phyloP scores from a whole-genome alignment of 2,113 vertebrate species.

The Syngnathoides biaculeatus region DNA sequence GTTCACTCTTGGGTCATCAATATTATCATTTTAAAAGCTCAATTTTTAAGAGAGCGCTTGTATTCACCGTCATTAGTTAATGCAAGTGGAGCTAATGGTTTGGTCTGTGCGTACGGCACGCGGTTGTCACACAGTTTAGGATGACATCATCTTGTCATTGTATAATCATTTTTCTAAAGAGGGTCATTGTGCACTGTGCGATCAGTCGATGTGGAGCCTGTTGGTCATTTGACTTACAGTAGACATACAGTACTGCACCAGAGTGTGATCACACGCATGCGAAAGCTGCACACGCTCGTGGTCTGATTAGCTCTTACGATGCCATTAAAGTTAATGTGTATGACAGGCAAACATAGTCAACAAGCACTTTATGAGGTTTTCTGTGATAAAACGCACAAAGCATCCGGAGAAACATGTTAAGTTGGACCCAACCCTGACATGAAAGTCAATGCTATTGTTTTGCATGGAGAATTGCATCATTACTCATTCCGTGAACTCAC shows the following conservation, averaged over 20 bases:
- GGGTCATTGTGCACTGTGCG: background rate
- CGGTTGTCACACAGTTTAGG: background rate
- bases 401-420: background rate
- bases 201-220: background rate
- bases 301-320: background rate
- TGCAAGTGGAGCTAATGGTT: background rate
- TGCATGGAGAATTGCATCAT: background rate
- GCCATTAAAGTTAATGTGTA: background rate
- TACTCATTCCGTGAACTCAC: conserved; percentile 16
- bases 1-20: too few species aligned
- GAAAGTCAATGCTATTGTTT: conserved; percentile 5
- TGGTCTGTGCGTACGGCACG: too few species aligned
- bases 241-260: background rate
- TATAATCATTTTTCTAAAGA: background rate
- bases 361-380: background rate
- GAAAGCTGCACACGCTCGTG: background rate
- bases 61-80: too few species aligned
- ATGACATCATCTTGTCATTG: background rate
- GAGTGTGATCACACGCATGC: background rate
- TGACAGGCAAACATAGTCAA: background rate
- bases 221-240: background rate
- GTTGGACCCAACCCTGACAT: conserved; percentile 2
- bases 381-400: background rate
- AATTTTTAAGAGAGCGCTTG: too few species aligned
- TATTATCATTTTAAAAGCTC: background rate